Conservation (phyloP, 1,140 invertebrate genomes). For the Drosophila pectinifera region DNA sequence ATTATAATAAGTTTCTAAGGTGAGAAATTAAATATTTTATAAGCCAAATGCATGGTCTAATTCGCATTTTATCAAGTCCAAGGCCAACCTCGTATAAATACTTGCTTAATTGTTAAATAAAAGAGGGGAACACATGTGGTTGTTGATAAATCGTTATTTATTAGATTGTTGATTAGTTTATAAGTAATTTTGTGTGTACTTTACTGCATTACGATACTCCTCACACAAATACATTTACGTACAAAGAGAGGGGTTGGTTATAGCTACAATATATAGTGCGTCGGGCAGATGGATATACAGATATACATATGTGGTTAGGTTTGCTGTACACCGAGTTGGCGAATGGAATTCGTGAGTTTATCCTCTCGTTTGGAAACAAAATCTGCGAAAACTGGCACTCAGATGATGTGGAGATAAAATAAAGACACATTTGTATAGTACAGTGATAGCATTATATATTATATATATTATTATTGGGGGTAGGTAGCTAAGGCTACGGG, state of each 20-base stretch:
- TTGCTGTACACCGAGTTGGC: constrained; percentile 15
- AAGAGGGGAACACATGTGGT: background rate
- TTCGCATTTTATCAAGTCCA: background rate
- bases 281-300: constrained; percentile 8
- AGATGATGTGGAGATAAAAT: constrained; percentile 7
- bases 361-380: constrained; percentile 16
- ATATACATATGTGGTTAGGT: background rate
- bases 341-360: constrained; percentile 23
- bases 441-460: constrained; percentile 5
- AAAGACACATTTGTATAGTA: constrained; percentile 6
- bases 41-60: background rate
- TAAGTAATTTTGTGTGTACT: constrained; percentile 8
- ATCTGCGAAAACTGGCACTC: constrained; percentile 11
- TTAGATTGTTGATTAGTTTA: constrained; percentile 5
- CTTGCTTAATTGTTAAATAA: background rate
- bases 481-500: background rate
- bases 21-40: too few relatives aligned
- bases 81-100: background rate
- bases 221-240: background rate
- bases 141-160: constrained; percentile 6
- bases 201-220: constrained; percentile 28
- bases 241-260: constrained; percentile 1
- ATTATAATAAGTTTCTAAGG: too few relatives aligned
- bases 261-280: constrained; percentile 2
- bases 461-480: background rate